Percentiles rank a stretch among this genome's conserved stretches.
Evolutionary conservation across 2,797 vertebrate genomes (phyloP).

Genomic region (Dendrocincla fuliginosa): DNA sequence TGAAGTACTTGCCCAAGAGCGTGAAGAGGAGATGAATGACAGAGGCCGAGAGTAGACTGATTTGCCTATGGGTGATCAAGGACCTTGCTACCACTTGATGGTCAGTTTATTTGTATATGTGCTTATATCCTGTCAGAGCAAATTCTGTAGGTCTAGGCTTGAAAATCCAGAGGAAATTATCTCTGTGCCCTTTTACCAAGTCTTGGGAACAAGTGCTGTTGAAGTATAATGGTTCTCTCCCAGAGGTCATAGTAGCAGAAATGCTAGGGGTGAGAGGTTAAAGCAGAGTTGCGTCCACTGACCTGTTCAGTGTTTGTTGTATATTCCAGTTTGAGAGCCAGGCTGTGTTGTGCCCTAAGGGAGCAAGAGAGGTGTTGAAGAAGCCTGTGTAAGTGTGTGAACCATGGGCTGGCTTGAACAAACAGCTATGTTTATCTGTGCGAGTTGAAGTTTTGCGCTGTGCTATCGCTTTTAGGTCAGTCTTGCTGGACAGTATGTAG

Average conservation of each 20-base stretch:
- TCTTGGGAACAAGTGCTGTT: neutral
- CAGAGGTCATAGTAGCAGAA: slow-evolving; percentile 71
- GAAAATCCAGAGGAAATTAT: neutral
- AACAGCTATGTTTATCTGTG: slow-evolving; percentile 63
- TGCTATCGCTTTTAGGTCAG: slow-evolving; percentile 46
- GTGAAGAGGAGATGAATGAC: neutral
- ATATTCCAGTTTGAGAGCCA: slow-evolving; percentile 43
- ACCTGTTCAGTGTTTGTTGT: slow-evolving; percentile 50
- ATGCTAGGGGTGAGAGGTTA: slow-evolving; percentile 68
- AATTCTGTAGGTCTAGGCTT: neutral
- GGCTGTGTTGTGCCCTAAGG: slow-evolving; percentile 17
- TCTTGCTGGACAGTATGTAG: neutral
- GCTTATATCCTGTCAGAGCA: neutral
- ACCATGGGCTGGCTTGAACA: slow-evolving; percentile 53
- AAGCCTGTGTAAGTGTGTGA: slow-evolving; percentile 13
- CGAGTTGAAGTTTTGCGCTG: slow-evolving; percentile 58
- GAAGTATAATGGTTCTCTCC: neutral
- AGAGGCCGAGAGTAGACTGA: neutral
- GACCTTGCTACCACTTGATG: neutral
- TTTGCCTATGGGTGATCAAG: neutral
- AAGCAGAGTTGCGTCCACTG: slow-evolving; percentile 58
- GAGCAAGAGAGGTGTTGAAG: neutral
- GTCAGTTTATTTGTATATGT: neutral
- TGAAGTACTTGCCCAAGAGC: neutral
- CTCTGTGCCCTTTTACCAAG: neutral